phyloP scores from a whole-genome alignment of 2,888 invertebrate species.

The Andrena camellia region DNA sequence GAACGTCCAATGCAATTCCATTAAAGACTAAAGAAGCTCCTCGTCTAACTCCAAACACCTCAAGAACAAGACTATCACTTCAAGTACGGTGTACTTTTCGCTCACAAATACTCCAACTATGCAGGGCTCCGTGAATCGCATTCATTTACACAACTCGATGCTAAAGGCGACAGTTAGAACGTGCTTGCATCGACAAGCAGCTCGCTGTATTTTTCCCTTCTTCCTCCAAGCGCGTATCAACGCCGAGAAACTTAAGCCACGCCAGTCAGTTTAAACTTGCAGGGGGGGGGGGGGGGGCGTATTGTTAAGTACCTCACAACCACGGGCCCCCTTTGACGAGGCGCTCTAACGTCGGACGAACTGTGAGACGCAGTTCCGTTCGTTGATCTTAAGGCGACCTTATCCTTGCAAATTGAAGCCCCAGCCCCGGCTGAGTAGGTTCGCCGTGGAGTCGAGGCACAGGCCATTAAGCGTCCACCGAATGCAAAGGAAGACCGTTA shows the following conservation, averaged over 20 bases:
- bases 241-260: neutral
- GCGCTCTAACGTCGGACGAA: neutral
- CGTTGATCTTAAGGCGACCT: slow-evolving; percentile 16
- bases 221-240: slow-evolving; percentile 1
- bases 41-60: neutral
- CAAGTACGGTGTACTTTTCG: slow-evolving; percentile 22
- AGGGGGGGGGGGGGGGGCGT: neutral
- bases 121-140: neutral
- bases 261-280: neutral
- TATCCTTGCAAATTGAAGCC: slow-evolving; percentile 45
- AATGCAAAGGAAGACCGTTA: slow-evolving; percentile 5
- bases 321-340: slow-evolving; percentile 15
- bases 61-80: neutral
- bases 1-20: neutral
- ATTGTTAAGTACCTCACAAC: slow-evolving; percentile 23
- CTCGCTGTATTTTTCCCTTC: neutral
- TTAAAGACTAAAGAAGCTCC: neutral
- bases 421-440: neutral
- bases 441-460: neutral
- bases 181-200: slow-evolving; percentile 1
- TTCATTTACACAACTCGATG: neutral
- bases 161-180: neutral
- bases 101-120: neutral
- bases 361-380: slow-evolving; percentile 9
- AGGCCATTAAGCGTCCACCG: slow-evolving; percentile 22